A percentile compares a stretch with the other conserved stretches of the same genome.
Conservation (phyloP, 2,113 vertebrate species). For the Hypanus sabinus region DNA sequence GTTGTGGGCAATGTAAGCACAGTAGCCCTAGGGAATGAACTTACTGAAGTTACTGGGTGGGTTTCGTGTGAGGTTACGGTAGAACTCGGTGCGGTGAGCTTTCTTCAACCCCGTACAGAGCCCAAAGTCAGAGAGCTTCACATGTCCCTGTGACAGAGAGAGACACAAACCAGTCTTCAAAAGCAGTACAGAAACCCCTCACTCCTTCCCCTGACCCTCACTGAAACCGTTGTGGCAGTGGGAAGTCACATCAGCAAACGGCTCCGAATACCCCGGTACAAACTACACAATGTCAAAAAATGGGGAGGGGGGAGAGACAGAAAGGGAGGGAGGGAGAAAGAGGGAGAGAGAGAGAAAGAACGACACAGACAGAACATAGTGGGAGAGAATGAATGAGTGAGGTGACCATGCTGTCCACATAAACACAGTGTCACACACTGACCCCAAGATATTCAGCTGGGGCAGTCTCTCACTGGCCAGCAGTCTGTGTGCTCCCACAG, state of each 20-base stretch:
- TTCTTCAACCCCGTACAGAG: constrained; percentile 96
- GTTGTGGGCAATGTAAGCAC: no score
- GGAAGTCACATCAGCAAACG: background rate
- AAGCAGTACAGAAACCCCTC: background rate
- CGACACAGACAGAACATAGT: no score
- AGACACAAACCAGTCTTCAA: background rate
- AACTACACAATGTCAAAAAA: no score
- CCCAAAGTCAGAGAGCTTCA: constrained; percentile 95
- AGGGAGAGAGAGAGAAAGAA: no score
- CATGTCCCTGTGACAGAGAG: constrained; percentile 72
- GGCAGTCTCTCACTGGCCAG: background rate
- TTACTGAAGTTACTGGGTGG: constrained; percentile 96
- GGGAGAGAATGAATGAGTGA: background rate
- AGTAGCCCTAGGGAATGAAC: constrained; percentile 45
- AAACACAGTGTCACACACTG: no score
- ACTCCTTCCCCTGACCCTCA: background rate
- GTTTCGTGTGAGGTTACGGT: constrained; percentile 91
- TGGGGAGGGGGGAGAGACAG: background rate
- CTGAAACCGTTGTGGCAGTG: background rate
- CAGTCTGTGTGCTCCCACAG: background rate
- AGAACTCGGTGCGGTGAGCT: constrained; percentile 95
- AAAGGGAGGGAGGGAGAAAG: background rate
- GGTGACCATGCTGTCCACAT: no score
- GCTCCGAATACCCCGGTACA: no score
- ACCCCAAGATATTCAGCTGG: background rate